These are phyloP conservation scores for Listronotus oregonensis DNA, from an alignment of 1,140 invertebrate genomes.

Conservation along the genomic window DNA sequence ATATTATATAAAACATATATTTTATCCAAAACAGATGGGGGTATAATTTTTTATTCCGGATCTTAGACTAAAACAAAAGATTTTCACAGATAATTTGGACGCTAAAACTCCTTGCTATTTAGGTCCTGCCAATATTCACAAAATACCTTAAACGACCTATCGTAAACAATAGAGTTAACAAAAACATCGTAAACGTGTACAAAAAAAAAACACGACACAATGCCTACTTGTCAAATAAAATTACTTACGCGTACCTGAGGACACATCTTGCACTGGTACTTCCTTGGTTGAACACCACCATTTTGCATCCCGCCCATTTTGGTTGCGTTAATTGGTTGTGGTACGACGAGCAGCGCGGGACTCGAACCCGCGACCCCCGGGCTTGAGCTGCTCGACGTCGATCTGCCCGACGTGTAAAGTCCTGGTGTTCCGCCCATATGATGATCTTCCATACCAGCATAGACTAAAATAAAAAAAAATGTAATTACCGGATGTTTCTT, in stretches of 20 bases:
- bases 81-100: no score
- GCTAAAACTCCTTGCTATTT: no score
- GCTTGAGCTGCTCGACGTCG: constrained; percentile 55
- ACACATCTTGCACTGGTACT: constrained; percentile 99
- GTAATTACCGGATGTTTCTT: no score
- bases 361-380: constrained; percentile 61
- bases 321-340: constrained; percentile 85
- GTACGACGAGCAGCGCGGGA: constrained; percentile 79
- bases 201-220: neutral
- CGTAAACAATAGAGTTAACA: no score
- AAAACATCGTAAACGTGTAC: no score
- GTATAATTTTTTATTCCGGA: no score
- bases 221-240: neutral
- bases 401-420: constrained; percentile 51
- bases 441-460: constrained; percentile 53
- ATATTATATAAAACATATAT: no score
- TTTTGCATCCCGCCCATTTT: constrained; percentile 68
- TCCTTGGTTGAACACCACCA: constrained; percentile 64
- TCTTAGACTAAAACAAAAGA: no score
- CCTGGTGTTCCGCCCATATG: constrained; percentile 51
- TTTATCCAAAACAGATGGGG: no score
- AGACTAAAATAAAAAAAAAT: constrained; percentile 30
- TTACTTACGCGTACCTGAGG: constrained; percentile 83
- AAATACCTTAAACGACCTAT: no score
- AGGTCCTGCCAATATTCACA: no score